Base-by-base conservation (phyloP, 1,140 invertebrate species). In the Drosophila subobscura region DNA sequence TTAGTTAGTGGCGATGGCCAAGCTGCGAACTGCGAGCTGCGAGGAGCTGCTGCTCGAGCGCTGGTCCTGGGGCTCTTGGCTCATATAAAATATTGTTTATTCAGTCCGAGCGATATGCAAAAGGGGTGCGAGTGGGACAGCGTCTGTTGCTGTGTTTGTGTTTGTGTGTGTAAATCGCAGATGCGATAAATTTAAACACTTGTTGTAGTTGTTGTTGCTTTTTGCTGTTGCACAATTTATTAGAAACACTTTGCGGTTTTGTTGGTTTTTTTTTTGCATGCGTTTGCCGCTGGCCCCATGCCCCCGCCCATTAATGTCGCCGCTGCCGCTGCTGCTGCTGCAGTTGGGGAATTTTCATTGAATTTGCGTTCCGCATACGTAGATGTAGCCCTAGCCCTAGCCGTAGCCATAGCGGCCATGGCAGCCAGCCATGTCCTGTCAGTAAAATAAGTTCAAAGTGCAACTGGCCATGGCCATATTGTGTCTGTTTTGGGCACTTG, bases 171-270 rank as follows among this genome's bases (percentile, higher is more conserved):
- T 44, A 68, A 88, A 88, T 81, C 83, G 81, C 74, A 75, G 74
- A 49, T 61, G 79, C 72, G 53, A 88, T 88, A 88, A 88, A 88
- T 88, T 88, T 88, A 79, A 88, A 88, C 83, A 88, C 83, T 88
- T 88, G 83, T 83, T 88, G 81, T 88, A 72, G 80, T 73, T 72
- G 60, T 60, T 47, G 42, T 45, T 55, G 64, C 68, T 72, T 68
- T 56, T 63, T 86, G 77, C 63, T 80, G 81, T 70, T 86, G 56
- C 63, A 67, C 51, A 88, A 88, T 88, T 88, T 88, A 88, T 88
- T 88, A 88, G 83, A 75, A 88, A 76, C 83, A 88, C 74, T 88
- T 83, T 88, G 83, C 64, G 83, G 83, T 76, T 83, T 22, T 79
- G 74, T 88, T 67, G 78, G 68, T 55, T 81, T 74, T 79, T 55